Evolutionary conservation across 1,140 invertebrate species (phyloP).

Genomic region (Pectinophora gossypiella): DNA sequence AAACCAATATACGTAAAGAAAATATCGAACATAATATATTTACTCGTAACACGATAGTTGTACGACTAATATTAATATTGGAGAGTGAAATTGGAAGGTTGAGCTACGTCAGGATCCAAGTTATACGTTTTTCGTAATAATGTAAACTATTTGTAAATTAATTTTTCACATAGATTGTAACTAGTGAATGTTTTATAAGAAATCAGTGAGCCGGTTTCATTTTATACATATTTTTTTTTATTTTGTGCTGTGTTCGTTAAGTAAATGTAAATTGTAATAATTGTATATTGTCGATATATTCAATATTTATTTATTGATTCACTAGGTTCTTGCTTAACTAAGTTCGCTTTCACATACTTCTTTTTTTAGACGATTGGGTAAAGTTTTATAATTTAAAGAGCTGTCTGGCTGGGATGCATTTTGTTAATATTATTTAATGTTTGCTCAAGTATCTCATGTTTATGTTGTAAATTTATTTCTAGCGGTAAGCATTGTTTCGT

Average conservation of each 20-base stretch:
- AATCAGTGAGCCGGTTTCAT: slow-evolving; percentile 59
- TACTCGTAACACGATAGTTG: slow-evolving; percentile 63
- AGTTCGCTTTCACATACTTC: slow-evolving; percentile 41
- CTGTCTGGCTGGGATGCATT: slow-evolving; percentile 65
- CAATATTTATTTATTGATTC: slow-evolving; percentile 74
- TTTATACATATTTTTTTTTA: slow-evolving; percentile 52
- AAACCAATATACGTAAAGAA: slow-evolving; percentile 75
- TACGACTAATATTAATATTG: slow-evolving; percentile 51
- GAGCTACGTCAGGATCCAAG: slow-evolving; percentile 51
- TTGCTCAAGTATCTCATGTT: slow-evolving; percentile 59
- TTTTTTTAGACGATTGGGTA: slow-evolving; percentile 37
- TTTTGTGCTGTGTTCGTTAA: slow-evolving; percentile 74
- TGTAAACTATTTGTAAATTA: slow-evolving; percentile 69
- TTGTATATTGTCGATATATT: slow-evolving; percentile 73
- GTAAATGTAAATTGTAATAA: slow-evolving; percentile 72
- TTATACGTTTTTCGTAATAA: slow-evolving; percentile 62
- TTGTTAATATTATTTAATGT: slow-evolving; percentile 42
- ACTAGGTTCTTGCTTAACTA: no score
- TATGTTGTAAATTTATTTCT: slow-evolving; percentile 39
- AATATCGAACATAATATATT: slow-evolving; percentile 67
- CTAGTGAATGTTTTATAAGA: slow-evolving; percentile 61
- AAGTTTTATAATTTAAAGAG: slow-evolving; percentile 25
- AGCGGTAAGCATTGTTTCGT: slow-evolving; percentile 33
- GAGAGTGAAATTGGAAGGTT: slow-evolving; percentile 39
- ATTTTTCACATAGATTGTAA: slow-evolving; percentile 60